These are phyloP conservation scores for Papilio polyxenes DNA, from an alignment of 1,140 invertebrate genomes.

Conservation along the genomic window DNA sequence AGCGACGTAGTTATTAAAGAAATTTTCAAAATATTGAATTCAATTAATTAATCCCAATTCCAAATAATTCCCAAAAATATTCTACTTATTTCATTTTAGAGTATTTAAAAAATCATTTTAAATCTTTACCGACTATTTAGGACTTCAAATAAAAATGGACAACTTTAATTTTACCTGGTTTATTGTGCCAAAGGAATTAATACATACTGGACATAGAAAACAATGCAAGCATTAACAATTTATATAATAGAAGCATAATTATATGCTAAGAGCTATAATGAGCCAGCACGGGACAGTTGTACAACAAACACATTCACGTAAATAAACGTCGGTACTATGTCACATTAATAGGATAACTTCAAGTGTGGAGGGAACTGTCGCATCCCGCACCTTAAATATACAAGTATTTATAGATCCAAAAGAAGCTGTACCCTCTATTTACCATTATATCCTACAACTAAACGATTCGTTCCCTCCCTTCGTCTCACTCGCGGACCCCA, in stretches of 20 bases:
- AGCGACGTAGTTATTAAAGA: slow-evolving; percentile 54
- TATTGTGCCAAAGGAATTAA: slow-evolving; percentile 79
- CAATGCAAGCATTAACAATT: slow-evolving; percentile 77
- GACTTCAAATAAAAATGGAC: slow-evolving; percentile 49
- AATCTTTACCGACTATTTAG: slow-evolving; percentile 33
- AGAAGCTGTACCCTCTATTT: slow-evolving; percentile 61
- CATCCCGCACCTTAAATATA: slow-evolving; percentile 57
- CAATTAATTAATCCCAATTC: neutral
- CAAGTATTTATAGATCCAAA: slow-evolving; percentile 62
- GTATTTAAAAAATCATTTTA: neutral
- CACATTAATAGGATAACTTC: slow-evolving; percentile 53
- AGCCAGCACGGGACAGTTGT: slow-evolving; percentile 64
- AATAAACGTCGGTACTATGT: slow-evolving; percentile 49
- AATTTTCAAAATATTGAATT: neutral
- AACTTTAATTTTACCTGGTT: slow-evolving; percentile 71
- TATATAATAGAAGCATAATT: slow-evolving; percentile 71
- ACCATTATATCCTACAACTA: slow-evolving; percentile 61
- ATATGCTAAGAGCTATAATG: slow-evolving; percentile 65
- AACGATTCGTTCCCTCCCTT: slow-evolving; percentile 57
- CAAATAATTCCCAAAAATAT: neutral
- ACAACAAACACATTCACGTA: slow-evolving; percentile 62
- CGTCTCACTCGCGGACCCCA: slow-evolving; percentile 12
- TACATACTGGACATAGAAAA: slow-evolving; percentile 79
- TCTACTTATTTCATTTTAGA: neutral
- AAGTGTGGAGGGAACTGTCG: slow-evolving; percentile 63